Conservation (phyloP, 2,888 invertebrate species). For the Helobdella robusta region DNA sequence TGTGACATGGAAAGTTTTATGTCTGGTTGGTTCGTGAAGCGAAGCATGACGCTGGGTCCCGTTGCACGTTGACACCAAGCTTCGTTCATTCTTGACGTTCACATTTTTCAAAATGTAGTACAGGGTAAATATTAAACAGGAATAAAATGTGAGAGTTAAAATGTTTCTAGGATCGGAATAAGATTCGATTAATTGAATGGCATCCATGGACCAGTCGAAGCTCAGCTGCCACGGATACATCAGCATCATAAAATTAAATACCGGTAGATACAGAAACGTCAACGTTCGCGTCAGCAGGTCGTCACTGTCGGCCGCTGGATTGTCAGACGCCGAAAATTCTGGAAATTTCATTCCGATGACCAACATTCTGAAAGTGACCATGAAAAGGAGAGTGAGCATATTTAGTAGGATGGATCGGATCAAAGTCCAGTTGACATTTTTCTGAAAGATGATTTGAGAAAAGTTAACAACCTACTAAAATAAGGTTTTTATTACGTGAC, state of each 20-base stretch:
- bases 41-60: neutral
- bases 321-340: slow-evolving; percentile 84
- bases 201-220: slow-evolving; percentile 98
- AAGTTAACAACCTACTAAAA: neutral
- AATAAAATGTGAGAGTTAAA: slow-evolving; percentile 67
- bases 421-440: no score
- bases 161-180: slow-evolving; percentile 71
- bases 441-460: slow-evolving; percentile 7
- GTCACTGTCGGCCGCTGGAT: slow-evolving; percentile 81
- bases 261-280: slow-evolving; percentile 83
- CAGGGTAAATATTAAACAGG: slow-evolving; percentile 36
- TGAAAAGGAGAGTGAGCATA: no score
- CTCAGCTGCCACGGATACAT: slow-evolving; percentile 77
- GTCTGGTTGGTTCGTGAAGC: neutral
- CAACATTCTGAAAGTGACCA: slow-evolving; percentile 67
- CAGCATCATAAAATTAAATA: slow-evolving; percentile 76
- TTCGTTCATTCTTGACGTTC: neutral
- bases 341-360: slow-evolving; percentile 63
- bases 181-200: slow-evolving; percentile 73
- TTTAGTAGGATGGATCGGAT: no score
- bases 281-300: slow-evolving; percentile 69
- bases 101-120: neutral
- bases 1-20: neutral
- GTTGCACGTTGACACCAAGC: neutral
- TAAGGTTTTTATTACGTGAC: no score